Conservation (phyloP, 1,140 invertebrate species). For the Lordiphosa collinella region DNA sequence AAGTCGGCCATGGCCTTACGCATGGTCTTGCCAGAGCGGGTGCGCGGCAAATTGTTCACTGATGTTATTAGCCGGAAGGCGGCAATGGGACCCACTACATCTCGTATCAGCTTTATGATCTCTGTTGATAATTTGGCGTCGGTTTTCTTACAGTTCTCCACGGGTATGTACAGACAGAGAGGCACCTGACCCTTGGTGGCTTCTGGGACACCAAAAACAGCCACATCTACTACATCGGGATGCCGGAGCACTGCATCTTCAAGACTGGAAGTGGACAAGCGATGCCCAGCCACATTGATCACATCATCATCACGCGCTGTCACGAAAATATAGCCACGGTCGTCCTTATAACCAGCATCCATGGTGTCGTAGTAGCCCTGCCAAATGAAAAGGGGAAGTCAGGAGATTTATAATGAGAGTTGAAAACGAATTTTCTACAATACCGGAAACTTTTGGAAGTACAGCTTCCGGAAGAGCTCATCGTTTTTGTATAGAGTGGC, state of each 20-base stretch:
- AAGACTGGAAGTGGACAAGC: constrained; percentile 91
- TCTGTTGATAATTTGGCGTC: constrained; percentile 84
- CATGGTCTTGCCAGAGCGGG: constrained; percentile 90
- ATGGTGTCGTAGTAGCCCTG: constrained; percentile 98
- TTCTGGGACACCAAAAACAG: constrained; percentile 94
- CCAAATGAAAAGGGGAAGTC: background rate
- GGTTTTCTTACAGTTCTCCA: constrained; percentile 81
- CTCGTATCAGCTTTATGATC: constrained; percentile 86
- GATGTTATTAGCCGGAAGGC: constrained; percentile 88
- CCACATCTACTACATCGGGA: constrained; percentile 89
- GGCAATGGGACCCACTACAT: constrained; percentile 93
- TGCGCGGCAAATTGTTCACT: constrained; percentile 89
- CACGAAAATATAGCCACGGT: constrained; percentile 92
- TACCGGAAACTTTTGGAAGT: constrained; percentile 90
- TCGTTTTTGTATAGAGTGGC: constrained; percentile 90
- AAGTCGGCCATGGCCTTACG: constrained; percentile 92
- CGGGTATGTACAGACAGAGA: constrained; percentile 90
- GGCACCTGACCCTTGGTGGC: constrained; percentile 93
- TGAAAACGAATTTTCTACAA: constrained; percentile 6
- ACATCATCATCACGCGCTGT: constrained; percentile 95
- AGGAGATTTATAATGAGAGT: background rate
- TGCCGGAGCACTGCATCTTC: constrained; percentile 94
- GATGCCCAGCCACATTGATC: constrained; percentile 96
- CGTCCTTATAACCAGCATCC: constrained; percentile 93
- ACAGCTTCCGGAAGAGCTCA: constrained; percentile 89